Base-by-base conservation (phyloP, 2,797 vertebrate species). In the Catharus ustulatus region DNA sequence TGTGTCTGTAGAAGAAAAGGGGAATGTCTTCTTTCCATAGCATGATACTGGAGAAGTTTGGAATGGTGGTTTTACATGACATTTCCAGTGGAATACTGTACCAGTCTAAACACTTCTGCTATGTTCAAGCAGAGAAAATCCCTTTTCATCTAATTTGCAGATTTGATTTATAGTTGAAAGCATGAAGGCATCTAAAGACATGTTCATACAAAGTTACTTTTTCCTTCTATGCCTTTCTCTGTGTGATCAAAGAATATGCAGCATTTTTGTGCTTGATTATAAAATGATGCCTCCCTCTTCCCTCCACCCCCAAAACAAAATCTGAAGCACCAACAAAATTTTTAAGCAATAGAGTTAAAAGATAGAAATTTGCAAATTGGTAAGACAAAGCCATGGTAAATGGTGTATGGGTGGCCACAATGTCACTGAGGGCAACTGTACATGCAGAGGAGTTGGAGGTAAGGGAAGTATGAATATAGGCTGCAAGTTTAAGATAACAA, bases 401-500 rank as follows among this genome's bases (percentile, higher is more conserved):
- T 73, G 57, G 42, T 74, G 59, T 71, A 21, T n/a, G 15, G 74
- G 75, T 72, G 77, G 43, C 79, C 48, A 63, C 0, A 4, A 32
- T 92, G 90, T 62, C 67, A 87, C 54, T 87, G 80, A 85, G 58
- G 85, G 73, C 76, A 88, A 10, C 73, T 79, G 43, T 87, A 79
- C 51, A 51, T 3, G 1, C 38, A 21, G 72, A 34, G 42, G 36
- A 87, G 57, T 10, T 64, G 85, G 72, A 94, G 61, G 59, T 85
- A 73, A 58, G 24, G 66, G 45, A 93, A 88, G 38, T 80, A 29
- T 23, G 55, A 86, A 83, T 93, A 75, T 29, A 51, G 82, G 68
- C 91, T 94, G 86, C 82, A 94, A 94, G 77, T 94, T 95, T 90
- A 81, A 87, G 85, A 95, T 94, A 93, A 92, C 82, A 94, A 93